Conservation (phyloP, 2,113 vertebrate genomes). For the Lutjanus erythropterus region DNA sequence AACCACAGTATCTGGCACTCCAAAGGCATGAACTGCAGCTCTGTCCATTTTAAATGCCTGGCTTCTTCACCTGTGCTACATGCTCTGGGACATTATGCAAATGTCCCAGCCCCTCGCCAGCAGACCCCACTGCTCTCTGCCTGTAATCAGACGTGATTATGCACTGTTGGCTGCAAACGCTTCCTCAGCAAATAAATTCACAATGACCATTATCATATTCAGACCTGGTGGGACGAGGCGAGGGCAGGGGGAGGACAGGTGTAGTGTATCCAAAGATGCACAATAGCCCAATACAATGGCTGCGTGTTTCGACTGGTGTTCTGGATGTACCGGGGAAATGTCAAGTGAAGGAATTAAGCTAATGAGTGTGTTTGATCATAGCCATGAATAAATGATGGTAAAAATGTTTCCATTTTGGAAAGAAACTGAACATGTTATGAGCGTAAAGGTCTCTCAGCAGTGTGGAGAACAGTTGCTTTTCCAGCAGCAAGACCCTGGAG, state of each 20-base stretch:
- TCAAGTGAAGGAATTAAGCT: conserved; percentile 42
- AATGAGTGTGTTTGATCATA: conserved; percentile 40
- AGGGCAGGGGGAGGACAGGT: conserved; percentile 40
- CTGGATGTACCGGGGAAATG: neutral
- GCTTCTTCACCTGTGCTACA: conserved; percentile 69
- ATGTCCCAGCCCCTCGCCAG: conserved; percentile 55
- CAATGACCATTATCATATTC: conserved; percentile 68
- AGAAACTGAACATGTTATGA: neutral
- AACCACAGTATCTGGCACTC: conserved; percentile 46
- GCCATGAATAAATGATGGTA: conserved; percentile 8
- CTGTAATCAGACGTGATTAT: conserved; percentile 74
- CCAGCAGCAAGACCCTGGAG: neutral
- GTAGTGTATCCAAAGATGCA: conserved; percentile 32
- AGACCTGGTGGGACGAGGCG: conserved; percentile 28
- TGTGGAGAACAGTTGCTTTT: neutral
- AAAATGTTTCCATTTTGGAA: neutral
- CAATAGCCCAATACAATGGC: conserved; percentile 8
- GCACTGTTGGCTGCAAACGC: conserved; percentile 61
- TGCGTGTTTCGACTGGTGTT: conserved; percentile 7
- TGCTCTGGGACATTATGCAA: conserved; percentile 81
- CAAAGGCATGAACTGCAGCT: conserved; percentile 56
- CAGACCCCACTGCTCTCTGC: conserved; percentile 64
- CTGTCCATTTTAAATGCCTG: conserved; percentile 75
- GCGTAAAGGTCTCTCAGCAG: neutral
- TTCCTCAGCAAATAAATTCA: conserved; percentile 71